Percentiles rank a stretch among this genome's conserved stretches.
Evolutionary conservation across 2,888 invertebrate species (phyloP).

Genomic region (Ormyrus thymus): DNA sequence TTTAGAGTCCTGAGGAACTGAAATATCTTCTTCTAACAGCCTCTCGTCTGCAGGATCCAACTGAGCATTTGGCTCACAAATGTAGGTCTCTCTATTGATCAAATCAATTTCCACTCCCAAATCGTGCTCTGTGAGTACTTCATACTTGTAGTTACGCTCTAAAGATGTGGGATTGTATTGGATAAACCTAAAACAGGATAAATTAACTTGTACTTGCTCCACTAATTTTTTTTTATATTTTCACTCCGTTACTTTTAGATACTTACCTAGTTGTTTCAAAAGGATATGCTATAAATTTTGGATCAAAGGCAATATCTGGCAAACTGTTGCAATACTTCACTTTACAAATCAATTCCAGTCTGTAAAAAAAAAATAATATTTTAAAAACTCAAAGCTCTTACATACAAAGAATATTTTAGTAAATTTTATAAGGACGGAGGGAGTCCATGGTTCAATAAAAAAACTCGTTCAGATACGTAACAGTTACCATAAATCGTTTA

Average conservation of each 20-base stretch:
- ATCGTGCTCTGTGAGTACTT: slow-evolving; percentile 97
- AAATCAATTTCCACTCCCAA: slow-evolving; percentile 97
- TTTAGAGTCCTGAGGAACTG: slow-evolving; percentile 91
- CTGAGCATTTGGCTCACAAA: slow-evolving; percentile 84
- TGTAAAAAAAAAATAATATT: slow-evolving; percentile 72
- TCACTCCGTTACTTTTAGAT: neutral
- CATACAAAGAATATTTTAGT: too few relatives aligned
- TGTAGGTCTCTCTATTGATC: slow-evolving; percentile 96
- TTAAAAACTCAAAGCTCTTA: too few relatives aligned
- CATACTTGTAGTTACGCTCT: slow-evolving; percentile 96
- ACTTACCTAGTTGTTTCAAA: slow-evolving; percentile 87
- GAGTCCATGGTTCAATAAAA: too few relatives aligned
- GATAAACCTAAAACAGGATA: slow-evolving; percentile 81
- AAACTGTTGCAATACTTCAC: slow-evolving; percentile 97
- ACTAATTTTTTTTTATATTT: slow-evolving; percentile 1
- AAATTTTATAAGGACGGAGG: too few relatives aligned
- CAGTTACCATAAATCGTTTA: too few relatives aligned
- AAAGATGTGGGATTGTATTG: slow-evolving; percentile 97
- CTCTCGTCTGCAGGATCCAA: slow-evolving; percentile 96
- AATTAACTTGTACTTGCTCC: neutral
- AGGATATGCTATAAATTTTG: slow-evolving; percentile 98
- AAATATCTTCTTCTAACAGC: slow-evolving; percentile 95
- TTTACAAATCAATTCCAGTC: slow-evolving; percentile 93
- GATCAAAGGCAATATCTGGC: slow-evolving; percentile 98
- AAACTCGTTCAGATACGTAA: too few relatives aligned